Evolutionary conservation across 1,140 invertebrate genomes (phyloP).

Genomic region (Philopotamus ludificatus): DNA sequence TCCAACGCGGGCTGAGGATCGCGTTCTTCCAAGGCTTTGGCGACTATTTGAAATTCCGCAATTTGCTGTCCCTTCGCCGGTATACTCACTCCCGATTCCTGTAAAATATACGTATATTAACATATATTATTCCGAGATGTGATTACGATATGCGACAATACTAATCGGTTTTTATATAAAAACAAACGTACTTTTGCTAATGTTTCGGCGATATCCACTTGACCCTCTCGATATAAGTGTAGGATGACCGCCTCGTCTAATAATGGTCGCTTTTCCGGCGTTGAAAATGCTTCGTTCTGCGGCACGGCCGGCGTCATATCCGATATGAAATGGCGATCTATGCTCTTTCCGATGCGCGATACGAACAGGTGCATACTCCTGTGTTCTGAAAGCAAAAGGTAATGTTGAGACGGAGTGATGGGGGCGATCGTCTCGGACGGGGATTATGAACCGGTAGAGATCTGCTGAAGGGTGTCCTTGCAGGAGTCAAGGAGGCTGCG

Average conservation of each 20-base stretch:
- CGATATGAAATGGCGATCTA: not conserved
- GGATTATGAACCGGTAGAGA: no score
- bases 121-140: not conserved
- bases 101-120: not conserved
- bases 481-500: no score
- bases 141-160: not conserved
- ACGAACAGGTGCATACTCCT: conserved; percentile 2
- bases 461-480: no score
- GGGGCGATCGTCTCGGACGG: no score
- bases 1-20: conserved; percentile 5
- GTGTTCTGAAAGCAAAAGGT: conserved; percentile 11
- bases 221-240: not conserved
- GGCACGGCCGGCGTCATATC: not conserved
- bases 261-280: not conserved
- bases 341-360: conserved; percentile 9
- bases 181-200: not conserved
- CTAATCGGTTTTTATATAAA: not conserved
- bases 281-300: not conserved
- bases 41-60: not conserved
- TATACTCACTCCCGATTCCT: not conserved
- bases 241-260: not conserved
- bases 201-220: not conserved
- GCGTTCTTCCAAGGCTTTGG: not conserved
- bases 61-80: not conserved
- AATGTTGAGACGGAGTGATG: not conserved